phyloP scores from a whole-genome alignment of 2,797 vertebrate genomes.

The Scleropages formosus region DNA sequence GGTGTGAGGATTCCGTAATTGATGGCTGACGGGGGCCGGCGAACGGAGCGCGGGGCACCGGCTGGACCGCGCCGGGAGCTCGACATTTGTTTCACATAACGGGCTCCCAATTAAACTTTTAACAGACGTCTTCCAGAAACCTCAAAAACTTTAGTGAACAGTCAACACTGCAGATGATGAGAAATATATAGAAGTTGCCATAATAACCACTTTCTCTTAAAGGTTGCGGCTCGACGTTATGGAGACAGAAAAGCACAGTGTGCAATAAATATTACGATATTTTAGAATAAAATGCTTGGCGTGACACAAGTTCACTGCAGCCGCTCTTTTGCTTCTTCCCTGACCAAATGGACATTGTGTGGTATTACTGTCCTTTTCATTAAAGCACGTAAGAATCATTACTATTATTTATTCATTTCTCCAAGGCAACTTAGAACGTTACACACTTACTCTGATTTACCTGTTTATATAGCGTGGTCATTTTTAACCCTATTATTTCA shows the following conservation, averaged over 20 bases:
- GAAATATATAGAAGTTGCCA: constrained; percentile 60
- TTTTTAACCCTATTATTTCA: too few species aligned
- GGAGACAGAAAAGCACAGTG: constrained; percentile 50
- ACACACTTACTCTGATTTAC: too few species aligned
- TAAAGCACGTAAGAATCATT: too few species aligned
- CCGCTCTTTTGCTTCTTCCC: too few species aligned
- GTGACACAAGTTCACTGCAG: too few species aligned
- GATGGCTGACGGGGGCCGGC: not conserved
- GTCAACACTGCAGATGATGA: constrained; percentile 46
- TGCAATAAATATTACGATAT: constrained; percentile 19
- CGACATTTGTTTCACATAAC: constrained; percentile 57
- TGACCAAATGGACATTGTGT: too few species aligned
- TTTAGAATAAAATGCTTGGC: too few species aligned
- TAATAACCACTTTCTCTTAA: constrained; percentile 63
- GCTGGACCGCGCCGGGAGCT: constrained; percentile 26
- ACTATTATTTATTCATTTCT: too few species aligned
- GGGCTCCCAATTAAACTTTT: constrained; percentile 64
- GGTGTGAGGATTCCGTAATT: not conserved
- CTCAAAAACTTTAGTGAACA: constrained; percentile 57
- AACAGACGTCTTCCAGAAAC: constrained; percentile 63
- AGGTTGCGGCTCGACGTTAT: constrained; percentile 66
- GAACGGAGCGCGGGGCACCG: not conserved
- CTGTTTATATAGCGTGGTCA: too few species aligned
- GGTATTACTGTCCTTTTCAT: too few species aligned
- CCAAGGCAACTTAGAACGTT: too few species aligned